Base-by-base conservation (phyloP, 1,140 invertebrate species). In the Diabrotica virgifera region DNA sequence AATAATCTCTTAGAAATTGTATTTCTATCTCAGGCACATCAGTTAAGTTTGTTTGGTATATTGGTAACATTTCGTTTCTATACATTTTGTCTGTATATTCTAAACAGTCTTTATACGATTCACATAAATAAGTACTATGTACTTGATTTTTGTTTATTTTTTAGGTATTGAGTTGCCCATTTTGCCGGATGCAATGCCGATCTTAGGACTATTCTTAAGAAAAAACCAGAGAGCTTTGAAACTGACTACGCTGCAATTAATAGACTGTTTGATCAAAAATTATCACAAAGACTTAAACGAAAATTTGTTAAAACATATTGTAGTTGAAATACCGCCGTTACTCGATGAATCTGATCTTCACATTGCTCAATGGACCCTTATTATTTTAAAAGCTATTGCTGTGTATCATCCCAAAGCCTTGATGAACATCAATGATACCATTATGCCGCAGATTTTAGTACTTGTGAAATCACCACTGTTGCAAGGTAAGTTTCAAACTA, bases 221-320 rank as follows among this genome's bases (percentile, higher is more conserved):
- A 99, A 99, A 81, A 99, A 99, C 82, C 96, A 99, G 78, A 85
- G 97, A 68, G 93, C 95, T 24, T 80, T 99, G 13, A 97, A 98
- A 81, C 80, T 99, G 5, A 90, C 90, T 57, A 97, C 97, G 0
- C 80, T 99, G 6, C 89, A 91, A 50, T 84, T 99, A 58, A 80
- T 99, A 7, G 95, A 98, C 75, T 95, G 94, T 11, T 82, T 99
- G 13, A 76, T 78, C 13, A 75, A 74, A 64, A 79, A 78, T 69
- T 79, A 78, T 64, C 72, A 75, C 54, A 62, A 72, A 24, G 71
- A 70, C 58, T 67, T 78, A 56, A 71, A 74, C 59, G 71, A 71
- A 11, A 68, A 73, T 13, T 64, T 76, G 6, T 52, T 78, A 38
- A 69, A 77, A 51, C 66, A 63, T 11, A 71, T 78, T 8, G 75